phyloP scores from a whole-genome alignment of 2,888 invertebrate species.

The Pristionchus arcanus region DNA sequence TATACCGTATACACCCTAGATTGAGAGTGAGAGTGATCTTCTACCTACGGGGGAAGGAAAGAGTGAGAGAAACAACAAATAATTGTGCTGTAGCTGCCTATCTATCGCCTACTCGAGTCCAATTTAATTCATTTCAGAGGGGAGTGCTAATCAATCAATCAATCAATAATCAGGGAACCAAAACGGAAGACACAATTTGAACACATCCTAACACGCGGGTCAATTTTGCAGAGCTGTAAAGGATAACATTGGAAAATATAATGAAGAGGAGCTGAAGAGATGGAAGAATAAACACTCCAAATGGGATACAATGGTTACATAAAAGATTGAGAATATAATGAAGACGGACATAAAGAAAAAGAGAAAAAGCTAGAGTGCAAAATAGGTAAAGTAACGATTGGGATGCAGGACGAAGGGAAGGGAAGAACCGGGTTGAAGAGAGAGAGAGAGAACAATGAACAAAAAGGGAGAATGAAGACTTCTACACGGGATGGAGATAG shows the following conservation, averaged over 20 bases:
- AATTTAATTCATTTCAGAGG: neutral
- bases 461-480: neutral
- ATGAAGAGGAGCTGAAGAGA: constrained; percentile 20
- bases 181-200: constrained; percentile 31
- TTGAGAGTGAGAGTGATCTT: constrained; percentile 19
- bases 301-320: constrained; percentile 12
- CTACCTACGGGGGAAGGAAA: neutral
- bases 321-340: constrained; percentile 1
- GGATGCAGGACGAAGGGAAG: neutral
- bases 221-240: constrained; percentile 40
- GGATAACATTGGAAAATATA: neutral
- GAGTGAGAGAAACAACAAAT: neutral
- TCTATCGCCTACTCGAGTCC: neutral
- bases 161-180: constrained; percentile 19
- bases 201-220: constrained; percentile 52
- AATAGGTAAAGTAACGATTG: constrained; percentile 33
- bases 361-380: constrained; percentile 31
- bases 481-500: neutral
- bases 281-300: neutral
- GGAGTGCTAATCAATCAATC: neutral
- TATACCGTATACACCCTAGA: constrained; percentile 49
- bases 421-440: neutral
- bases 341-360: neutral
- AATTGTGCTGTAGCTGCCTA: constrained; percentile 4
- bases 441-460: neutral